These are phyloP conservation scores for Cerastis leucographa DNA, from an alignment of 2,888 invertebrate species.

Conservation along the genomic window DNA sequence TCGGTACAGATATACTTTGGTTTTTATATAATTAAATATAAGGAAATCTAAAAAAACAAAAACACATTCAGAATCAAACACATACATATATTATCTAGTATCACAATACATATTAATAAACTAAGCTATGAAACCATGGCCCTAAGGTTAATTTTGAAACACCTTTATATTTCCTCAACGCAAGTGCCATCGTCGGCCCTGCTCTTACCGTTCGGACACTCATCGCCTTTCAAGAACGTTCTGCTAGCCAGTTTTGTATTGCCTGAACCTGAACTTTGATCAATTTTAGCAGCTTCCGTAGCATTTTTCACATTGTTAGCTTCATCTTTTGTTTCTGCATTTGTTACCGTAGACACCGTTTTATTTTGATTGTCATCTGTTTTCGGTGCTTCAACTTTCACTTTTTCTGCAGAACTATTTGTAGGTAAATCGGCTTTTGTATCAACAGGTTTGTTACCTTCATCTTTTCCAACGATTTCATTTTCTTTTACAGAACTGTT, in stretches of 20 bases:
- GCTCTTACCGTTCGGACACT: conserved; percentile 31
- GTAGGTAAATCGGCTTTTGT: not conserved
- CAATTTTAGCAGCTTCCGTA: conserved; percentile 7
- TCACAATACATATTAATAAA: not conserved
- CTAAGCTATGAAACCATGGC: not conserved
- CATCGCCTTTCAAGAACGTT: conserved; percentile 30
- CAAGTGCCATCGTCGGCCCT: conserved; percentile 53
- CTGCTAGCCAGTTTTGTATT: not conserved
- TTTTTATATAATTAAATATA: not conserved
- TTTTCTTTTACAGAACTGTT: conserved; percentile 1
- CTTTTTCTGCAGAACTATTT: conserved; percentile 21
- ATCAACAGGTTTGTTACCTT: not conserved
- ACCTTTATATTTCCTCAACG: not conserved
- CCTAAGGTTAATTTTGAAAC: not conserved
- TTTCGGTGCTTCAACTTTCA: not conserved
- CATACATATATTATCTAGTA: conserved; percentile 1
- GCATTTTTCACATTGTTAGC: not conserved
- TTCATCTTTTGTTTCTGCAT: not conserved
- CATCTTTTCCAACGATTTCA: not conserved
- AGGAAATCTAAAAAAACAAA: not conserved
- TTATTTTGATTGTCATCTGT: conserved; percentile 27
- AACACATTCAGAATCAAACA: not conserved
- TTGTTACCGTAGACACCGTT: conserved; percentile 7
- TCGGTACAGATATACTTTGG: not conserved
- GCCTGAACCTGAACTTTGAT: not conserved